Percentiles rank a stretch among this genome's conserved stretches.
phyloP scores from a whole-genome alignment of 2,888 invertebrate genomes.

The Saturnia japonica region DNA sequence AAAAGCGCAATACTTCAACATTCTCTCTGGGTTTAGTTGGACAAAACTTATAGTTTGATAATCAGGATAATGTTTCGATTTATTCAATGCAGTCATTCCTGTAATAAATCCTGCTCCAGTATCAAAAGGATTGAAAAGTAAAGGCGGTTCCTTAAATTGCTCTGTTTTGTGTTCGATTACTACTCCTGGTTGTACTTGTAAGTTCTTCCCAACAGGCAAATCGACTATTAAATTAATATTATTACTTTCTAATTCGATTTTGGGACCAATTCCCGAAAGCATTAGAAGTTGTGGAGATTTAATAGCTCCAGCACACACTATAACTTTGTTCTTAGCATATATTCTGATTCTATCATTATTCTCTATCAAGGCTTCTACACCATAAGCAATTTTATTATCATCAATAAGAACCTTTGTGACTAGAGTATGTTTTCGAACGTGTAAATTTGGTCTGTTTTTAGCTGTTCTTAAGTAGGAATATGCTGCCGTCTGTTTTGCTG shows the following conservation, averaged over 20 bases:
- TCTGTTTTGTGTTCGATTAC: conserved; percentile 33
- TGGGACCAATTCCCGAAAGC: conserved; percentile 54
- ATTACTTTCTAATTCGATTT: conserved; percentile 38
- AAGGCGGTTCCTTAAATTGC: conserved; percentile 19
- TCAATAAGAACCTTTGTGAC: conserved; percentile 47
- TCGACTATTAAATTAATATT: conserved; percentile 42
- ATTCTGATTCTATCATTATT: conserved; percentile 31
- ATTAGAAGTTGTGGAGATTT: conserved; percentile 50
- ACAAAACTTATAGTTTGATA: conserved; percentile 37
- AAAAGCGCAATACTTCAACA: conserved; percentile 30
- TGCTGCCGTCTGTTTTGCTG: conserved; percentile 40
- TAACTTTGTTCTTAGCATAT: conserved; percentile 45
- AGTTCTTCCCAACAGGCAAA: conserved; percentile 49
- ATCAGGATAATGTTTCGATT: conserved; percentile 36
- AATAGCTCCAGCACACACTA: conserved; percentile 51
- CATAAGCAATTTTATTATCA: conserved; percentile 44
- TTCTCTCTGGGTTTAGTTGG: conserved; percentile 22
- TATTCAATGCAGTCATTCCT: conserved; percentile 38
- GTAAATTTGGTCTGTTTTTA: conserved; percentile 39
- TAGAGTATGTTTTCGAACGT: conserved; percentile 42
- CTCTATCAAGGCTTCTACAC: conserved; percentile 35
- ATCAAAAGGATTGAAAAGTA: conserved; percentile 44
- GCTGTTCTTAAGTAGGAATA: conserved; percentile 39
- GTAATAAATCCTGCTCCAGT: conserved; percentile 47
- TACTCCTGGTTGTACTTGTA: conserved; percentile 41